Evolutionary conservation across 2,797 vertebrate species (phyloP).

Genomic region (Acomys russatus): DNA sequence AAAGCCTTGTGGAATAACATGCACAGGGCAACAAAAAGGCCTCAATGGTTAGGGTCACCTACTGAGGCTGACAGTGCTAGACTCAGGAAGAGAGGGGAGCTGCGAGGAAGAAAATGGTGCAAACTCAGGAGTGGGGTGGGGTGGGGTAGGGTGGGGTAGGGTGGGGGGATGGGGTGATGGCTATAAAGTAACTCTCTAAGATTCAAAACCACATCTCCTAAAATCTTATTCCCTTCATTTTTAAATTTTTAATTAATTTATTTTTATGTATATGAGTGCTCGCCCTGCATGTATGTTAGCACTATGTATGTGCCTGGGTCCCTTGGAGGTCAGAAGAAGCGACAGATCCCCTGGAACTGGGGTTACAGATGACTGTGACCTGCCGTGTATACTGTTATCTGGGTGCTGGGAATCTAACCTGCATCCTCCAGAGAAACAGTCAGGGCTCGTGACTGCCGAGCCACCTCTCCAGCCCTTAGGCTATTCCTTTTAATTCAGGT

Average conservation of each 20-base stretch:
- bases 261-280: neutral
- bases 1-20: neutral
- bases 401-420: neutral
- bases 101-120: neutral
- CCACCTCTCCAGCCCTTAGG: neutral
- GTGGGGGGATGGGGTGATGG: constrained; percentile 27
- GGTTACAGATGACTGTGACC: neutral
- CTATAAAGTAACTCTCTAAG: neutral
- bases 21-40: neutral
- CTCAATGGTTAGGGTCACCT: neutral
- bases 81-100: neutral
- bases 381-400: too few species aligned
- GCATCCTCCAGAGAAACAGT: neutral
- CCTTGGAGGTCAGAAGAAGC: neutral
- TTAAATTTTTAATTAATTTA: neutral
- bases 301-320: neutral
- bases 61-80: neutral
- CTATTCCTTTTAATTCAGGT: constrained; percentile 38
- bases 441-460: neutral
- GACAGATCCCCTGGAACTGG: too few species aligned
- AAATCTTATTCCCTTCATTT: neutral
- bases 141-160: too few species aligned
- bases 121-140: too few species aligned
- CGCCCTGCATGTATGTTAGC: neutral
- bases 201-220: constrained; percentile 36